These are phyloP conservation scores for Phyllopteryx taeniolatus DNA, from an alignment of 2,113 vertebrate species.

Conservation along the genomic window DNA sequence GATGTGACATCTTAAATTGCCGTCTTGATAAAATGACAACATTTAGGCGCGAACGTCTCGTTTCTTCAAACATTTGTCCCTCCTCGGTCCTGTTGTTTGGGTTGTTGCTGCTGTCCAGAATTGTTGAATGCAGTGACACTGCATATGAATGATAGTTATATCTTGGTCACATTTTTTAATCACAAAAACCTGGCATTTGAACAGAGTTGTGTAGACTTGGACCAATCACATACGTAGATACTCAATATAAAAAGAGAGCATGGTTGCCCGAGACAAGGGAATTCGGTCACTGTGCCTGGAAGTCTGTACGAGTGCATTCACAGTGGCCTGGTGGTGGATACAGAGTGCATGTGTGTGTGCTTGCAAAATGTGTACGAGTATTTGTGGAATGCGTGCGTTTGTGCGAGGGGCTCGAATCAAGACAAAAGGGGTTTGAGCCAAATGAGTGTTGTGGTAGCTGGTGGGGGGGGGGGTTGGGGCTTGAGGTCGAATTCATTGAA, in stretches of 20 bases:
- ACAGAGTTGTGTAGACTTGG: background rate
- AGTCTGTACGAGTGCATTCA: constrained; percentile 17
- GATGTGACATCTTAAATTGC: too few species aligned
- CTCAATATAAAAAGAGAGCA: constrained; percentile 3
- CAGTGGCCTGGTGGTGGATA: background rate
- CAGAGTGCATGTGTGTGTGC: constrained; percentile 1
- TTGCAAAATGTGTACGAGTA: constrained; percentile 22
- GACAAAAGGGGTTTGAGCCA: constrained; percentile 44
- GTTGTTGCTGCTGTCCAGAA: too few species aligned
- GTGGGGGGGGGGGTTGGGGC: background rate
- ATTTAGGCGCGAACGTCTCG: too few species aligned
- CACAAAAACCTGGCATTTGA: background rate
- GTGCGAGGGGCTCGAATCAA: constrained; percentile 16
- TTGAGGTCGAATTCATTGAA: constrained; percentile 6
- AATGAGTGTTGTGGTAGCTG: constrained; percentile 18
- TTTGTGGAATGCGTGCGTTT: constrained; percentile 44
- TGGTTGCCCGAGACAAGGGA: constrained; percentile 40
- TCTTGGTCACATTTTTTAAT: background rate
- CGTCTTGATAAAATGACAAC: too few species aligned
- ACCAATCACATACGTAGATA: background rate
- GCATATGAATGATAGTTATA: background rate
- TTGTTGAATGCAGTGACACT: too few species aligned
- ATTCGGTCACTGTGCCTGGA: constrained; percentile 61
- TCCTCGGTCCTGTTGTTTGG: too few species aligned
- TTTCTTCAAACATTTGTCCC: too few species aligned